phyloP scores from a whole-genome alignment of 64 coral and sea anemone species.

The Acropora yongei region DNA sequence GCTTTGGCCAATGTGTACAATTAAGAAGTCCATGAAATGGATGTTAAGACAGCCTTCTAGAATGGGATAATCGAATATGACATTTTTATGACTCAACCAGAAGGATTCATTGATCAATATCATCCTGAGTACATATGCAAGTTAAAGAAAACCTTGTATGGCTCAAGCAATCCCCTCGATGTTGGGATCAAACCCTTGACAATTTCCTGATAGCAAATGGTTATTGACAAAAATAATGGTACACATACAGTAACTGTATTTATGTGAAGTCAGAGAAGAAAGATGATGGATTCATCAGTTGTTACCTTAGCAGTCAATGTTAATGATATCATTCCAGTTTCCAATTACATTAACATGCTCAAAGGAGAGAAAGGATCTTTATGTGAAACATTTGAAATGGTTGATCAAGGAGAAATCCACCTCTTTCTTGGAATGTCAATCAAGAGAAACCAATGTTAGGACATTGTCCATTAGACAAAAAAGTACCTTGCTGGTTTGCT shows the following conservation, averaged over 20 bases:
- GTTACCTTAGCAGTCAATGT: slow-evolving; percentile 37
- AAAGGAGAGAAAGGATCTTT: slow-evolving; percentile 36
- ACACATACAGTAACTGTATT: slow-evolving; percentile 14
- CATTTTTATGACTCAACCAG: slow-evolving; percentile 41
- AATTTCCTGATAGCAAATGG: slow-evolving; percentile 19
- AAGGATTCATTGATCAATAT: background rate
- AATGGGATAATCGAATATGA: slow-evolving; percentile 46
- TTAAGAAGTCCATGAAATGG: too few relatives aligned
- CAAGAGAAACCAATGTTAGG: background rate
- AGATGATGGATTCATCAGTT: slow-evolving; percentile 16
- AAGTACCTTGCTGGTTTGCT: slow-evolving; percentile 3
- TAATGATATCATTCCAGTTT: slow-evolving; percentile 40
- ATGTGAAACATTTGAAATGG: background rate
- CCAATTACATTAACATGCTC: slow-evolving; percentile 28
- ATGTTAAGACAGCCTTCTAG: slow-evolving; percentile 24
- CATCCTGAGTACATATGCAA: background rate
- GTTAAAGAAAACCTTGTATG: slow-evolving; percentile 27
- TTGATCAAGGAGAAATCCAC: too few relatives aligned
- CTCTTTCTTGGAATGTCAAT: slow-evolving; percentile 8
- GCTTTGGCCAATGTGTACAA: too few relatives aligned
- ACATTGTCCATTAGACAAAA: slow-evolving; percentile 48
- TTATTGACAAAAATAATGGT: slow-evolving; percentile 17
- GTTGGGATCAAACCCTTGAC: slow-evolving; percentile 57
- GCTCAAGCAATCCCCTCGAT: slow-evolving; percentile 54
- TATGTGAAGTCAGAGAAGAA: slow-evolving; percentile 36